Conservation (phyloP, 1,140 invertebrate genomes). For the Acromyrmex charruanus region DNA sequence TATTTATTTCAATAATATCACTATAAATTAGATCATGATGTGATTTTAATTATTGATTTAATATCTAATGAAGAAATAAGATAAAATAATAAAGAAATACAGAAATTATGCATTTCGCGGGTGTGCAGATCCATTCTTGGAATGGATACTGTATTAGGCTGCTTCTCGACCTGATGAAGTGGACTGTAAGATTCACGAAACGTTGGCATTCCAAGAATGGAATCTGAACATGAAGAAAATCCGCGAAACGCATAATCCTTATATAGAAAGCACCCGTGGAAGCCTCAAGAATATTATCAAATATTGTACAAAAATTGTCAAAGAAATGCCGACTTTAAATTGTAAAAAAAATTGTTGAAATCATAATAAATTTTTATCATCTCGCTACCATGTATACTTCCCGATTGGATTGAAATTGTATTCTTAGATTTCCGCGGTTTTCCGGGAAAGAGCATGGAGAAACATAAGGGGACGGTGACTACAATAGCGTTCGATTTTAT, state of each 20-base stretch:
- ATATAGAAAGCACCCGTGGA: no score
- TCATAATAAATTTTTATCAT: not conserved
- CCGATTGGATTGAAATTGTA: conserved; percentile 38
- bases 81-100: not conserved
- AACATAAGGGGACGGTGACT: conserved; percentile 47
- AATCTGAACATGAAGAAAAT: no score
- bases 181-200: no score
- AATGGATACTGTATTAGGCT: no score
- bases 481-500: conserved; percentile 77
- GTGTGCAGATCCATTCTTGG: no score
- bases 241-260: no score
- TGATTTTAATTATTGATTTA: not conserved
- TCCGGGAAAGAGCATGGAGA: not conserved
- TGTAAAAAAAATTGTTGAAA: not conserved
- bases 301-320: not conserved
- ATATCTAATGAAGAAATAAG: not conserved
- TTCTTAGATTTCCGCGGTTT: conserved; percentile 55
- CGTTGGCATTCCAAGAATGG: no score
- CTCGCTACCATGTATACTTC: not conserved
- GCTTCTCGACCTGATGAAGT: no score
- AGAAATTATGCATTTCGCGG: no score
- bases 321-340: not conserved
- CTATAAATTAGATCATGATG: not conserved
- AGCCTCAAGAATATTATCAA: not conserved
- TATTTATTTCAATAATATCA: not conserved